Evolutionary conservation across 2,888 invertebrate species (phyloP), one percentile per base, ranked within the genome.

Genomic region (Charanyca ferruginea): DNA sequence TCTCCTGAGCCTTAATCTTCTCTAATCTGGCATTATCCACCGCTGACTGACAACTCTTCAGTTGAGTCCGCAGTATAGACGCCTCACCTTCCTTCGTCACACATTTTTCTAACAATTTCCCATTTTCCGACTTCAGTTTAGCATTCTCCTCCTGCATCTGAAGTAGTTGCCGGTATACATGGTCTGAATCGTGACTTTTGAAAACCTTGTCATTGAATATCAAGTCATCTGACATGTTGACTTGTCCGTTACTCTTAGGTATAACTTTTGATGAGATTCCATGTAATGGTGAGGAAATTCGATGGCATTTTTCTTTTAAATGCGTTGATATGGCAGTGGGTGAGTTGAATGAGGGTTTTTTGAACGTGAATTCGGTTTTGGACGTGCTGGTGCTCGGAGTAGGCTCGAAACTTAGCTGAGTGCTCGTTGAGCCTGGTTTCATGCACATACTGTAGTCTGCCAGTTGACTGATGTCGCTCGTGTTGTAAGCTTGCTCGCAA

Each of bases 11-110:
- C 62, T 92, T 93, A 0, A 95, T 88, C 70, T 92, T 92, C 51
- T 96, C 95, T 66, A 95, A 65, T 48, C 94, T 82, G 0, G 94
- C 96, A 79, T 90, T 91, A 66, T 96, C 95, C 13, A 92, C 90
- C 0, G 93, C 89, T 0, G 87, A 80, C 78, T 95, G 96, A 58
- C 91, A 91, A 28, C 94, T 91, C 73, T 96, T 95, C 59, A 96
- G 81, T 84, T 96, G 96, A 2, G 93, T 93, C 16, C 96, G 88
- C 62, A 96, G 85, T 79, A 96, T 96, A 6, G 96, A 93, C 0
- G 96, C 95, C 84, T 96, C 96, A 1, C 88, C 96, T 81, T 96
- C 96, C 79, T 96, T 96, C 0, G 95, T 96, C 1, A 95, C 91
- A 89, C 93, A 96, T 86, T 96, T 93, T 49, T 96, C 94, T 47